Conservation (phyloP, 2,113 vertebrate species). For the Melierax canorus region DNA sequence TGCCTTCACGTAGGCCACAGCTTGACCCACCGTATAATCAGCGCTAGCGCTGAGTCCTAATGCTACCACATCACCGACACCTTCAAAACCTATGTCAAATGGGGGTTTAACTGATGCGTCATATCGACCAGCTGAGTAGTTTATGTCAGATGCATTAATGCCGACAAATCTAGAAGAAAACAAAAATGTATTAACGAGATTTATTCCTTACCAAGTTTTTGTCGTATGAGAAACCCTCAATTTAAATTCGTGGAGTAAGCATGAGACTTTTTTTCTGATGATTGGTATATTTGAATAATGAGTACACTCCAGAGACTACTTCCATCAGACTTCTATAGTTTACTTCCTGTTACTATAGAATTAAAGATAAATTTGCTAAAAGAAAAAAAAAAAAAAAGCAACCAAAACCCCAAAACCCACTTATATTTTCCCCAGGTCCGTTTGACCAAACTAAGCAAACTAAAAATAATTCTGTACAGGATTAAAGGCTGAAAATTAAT, state of each 20-base stretch:
- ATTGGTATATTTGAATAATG: background rate
- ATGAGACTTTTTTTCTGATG: background rate
- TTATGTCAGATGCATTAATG: slow-evolving; percentile 93
- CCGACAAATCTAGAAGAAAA: slow-evolving; percentile 86
- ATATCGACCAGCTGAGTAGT: slow-evolving; percentile 89
- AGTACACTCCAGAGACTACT: background rate
- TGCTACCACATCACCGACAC: slow-evolving; percentile 87
- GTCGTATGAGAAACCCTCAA: background rate
- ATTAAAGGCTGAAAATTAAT: slow-evolving; percentile 46
- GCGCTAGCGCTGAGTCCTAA: slow-evolving; percentile 88
- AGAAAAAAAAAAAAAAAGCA: background rate
- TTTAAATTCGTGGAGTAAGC: background rate
- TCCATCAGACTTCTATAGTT: background rate
- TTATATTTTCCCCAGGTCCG: background rate
- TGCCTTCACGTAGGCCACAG: slow-evolving; percentile 80
- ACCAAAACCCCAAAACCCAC: background rate
- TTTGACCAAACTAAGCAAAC: background rate
- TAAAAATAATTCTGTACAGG: slow-evolving; percentile 14
- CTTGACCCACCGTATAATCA: slow-evolving; percentile 79
- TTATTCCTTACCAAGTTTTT: background rate
- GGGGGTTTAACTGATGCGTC: slow-evolving; percentile 81
- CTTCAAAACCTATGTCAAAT: slow-evolving; percentile 89
- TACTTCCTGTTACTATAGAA: background rate
- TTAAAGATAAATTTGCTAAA: background rate
- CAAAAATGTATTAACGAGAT: slow-evolving; percentile 45